Base-by-base conservation (phyloP, 2,888 invertebrate genomes). In the Arctia plantaginis region DNA sequence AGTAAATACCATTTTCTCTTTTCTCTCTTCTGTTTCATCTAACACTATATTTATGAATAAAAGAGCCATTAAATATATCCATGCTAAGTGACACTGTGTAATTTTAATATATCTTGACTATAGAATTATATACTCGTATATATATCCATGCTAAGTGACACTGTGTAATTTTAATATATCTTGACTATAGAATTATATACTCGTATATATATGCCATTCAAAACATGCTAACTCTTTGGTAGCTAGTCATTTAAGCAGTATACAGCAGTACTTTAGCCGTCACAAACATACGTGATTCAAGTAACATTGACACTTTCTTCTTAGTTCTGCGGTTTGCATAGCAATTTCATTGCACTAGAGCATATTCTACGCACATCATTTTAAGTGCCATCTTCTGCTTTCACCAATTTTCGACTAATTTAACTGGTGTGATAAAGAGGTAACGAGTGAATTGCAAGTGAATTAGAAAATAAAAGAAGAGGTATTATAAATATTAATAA, bases 271-370 rank as follows among this genome's bases (percentile, higher is more conserved):
- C 15, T 39, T 39, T 55, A 59, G n/a, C 55, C 39, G 55, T 69
- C 39, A 27, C 18, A 18, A 8, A 51, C 23, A 47, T 55, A 72
- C 65, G 55, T 66, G 66, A 55, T 55, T 72, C 18, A 41, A 44
- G 64, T 33, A 13, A 62, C 39, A 18, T n/a, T 47, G 7, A 23
- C 66, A 72, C 67, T 72, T 72, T 72, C 72, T 67, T 67, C 30
- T 41, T n/a, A 27, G 23, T 59, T 62, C 44, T 72, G 72, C n/a
- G 67, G 67, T 72, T 72, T 62, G 72, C 72, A 72, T 72, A 27
- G 44, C 33, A 72, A 72, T 55, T 39, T 47, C 20, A 55, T 55
- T 0, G 44, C 51, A 35, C 4, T 35, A 64, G 33, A 23, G 10
- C 10, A 66, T n/a, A 51, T 71, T 71, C 65, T 66, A 66, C 51